Percentiles rank a stretch among this genome's conserved stretches.
Evolutionary conservation across 2,888 invertebrate species (phyloP).

Genomic region (Hesperia comma): DNA sequence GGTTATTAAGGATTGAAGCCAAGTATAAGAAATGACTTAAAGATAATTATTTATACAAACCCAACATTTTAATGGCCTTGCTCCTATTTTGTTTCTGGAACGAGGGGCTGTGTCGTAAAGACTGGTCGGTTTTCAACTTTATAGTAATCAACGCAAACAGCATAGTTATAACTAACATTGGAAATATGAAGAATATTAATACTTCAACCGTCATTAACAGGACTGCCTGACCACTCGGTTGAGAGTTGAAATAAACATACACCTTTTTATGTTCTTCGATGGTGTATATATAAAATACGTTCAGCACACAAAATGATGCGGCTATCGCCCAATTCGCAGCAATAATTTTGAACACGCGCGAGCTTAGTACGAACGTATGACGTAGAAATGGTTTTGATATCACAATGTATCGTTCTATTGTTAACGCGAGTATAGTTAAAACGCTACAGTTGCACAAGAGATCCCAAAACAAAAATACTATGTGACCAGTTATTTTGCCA

Average conservation of each 20-base stretch:
- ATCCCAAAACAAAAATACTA: constrained; percentile 90
- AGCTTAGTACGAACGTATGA: constrained; percentile 90
- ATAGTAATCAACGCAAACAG: constrained; percentile 91
- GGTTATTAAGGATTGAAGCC: no score
- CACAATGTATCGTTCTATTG: constrained; percentile 93
- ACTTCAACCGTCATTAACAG: constrained; percentile 83
- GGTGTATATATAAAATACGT: constrained; percentile 71
- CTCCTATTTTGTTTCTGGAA: constrained; percentile 67
- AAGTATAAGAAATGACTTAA: no score
- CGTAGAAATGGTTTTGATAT: constrained; percentile 92
- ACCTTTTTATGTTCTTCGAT: constrained; percentile 65
- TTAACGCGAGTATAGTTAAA: constrained; percentile 93
- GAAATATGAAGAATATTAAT: constrained; percentile 92
- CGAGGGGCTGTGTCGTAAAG: constrained; percentile 72
- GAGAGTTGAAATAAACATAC: constrained; percentile 63
- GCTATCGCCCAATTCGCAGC: constrained; percentile 90
- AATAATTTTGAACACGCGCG: constrained; percentile 90
- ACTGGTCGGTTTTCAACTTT: constrained; percentile 85
- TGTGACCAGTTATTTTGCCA: constrained; percentile 89
- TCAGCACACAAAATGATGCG: constrained; percentile 88
- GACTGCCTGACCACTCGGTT: constrained; percentile 43
- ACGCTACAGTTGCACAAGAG: constrained; percentile 92
- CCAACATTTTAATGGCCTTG: constrained; percentile 90
- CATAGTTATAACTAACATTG: constrained; percentile 92
- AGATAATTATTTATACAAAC: constrained; percentile 80